Base-by-base conservation (phyloP, 2,888 invertebrate genomes). In the Chaitophorus viminalis region DNA sequence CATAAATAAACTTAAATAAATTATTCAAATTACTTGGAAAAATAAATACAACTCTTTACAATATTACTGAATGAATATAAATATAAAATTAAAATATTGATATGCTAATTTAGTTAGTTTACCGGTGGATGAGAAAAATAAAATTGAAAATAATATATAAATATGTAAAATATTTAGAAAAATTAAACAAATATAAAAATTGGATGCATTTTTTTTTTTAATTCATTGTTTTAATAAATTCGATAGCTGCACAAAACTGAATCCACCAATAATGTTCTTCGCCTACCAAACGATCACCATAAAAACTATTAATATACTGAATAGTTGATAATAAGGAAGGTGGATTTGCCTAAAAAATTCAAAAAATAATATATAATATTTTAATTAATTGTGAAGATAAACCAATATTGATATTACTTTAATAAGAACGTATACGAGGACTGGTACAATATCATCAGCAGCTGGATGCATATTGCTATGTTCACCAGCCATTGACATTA, bases 231-330 rank as follows among this genome's bases (percentile, higher is more conserved):
- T 99, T 99, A 91, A 99, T 98, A 93, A 97, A 98, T 92, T 98
- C 98, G 85, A 99, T 97, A 79, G 98, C 98, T 0, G 98, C 96
- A 91, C 96, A 96, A 92, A 99, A 99, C 92, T 99, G 98, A 86
- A 98, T 98, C 99, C 99, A 99, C 95, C 98, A 98, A 92, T 99
- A 99, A 90, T 96, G 95, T 91, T 98, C 97, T 92, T 98, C 98
- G 82, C 98, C 98, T 89, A 94, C 93, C 89, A 98, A 93, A 89
- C 95, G 94, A 90, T 94, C 93, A 88, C 95, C 96, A 91, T 97
- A 97, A 92, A 98, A 97, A 90, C 97, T 97, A 92, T 95, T 96
- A 90, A 99, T 97, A 92, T 98, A 98, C 92, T 99, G 98, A 90
- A 99, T 95, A 52, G 98, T 99, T 21, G 99, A 99, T 89, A 99